phyloP scores from a whole-genome alignment of 2,113 vertebrate species.

The Dipodomys ordii region DNA sequence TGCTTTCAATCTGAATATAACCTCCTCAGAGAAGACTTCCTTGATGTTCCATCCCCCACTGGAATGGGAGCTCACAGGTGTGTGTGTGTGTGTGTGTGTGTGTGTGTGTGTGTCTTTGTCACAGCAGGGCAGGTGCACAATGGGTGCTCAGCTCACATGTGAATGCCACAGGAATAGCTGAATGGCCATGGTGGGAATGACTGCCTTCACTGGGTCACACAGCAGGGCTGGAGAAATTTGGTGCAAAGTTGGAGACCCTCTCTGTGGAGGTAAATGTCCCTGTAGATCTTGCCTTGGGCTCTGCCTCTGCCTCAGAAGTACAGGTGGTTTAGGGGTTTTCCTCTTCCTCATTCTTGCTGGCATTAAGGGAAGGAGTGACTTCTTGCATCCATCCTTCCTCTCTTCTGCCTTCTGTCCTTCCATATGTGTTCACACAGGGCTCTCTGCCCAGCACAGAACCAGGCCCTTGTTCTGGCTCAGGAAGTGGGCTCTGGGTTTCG shows the following conservation, averaged over 20 bases:
- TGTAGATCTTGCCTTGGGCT: not conserved
- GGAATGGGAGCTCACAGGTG: not conserved
- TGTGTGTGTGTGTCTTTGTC: not conserved
- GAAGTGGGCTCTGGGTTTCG: not conserved
- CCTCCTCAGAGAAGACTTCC: conserved; percentile 22
- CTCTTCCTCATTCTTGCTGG: not conserved
- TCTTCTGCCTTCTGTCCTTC: not conserved
- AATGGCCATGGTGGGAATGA: not conserved
- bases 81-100: too few relatives aligned
- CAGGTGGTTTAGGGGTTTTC: not conserved
- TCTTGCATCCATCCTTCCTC: not conserved
- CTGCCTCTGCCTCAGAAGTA: too few relatives aligned
- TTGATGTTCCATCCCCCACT: not conserved
- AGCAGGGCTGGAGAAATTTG: not conserved
- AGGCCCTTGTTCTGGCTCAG: not conserved
- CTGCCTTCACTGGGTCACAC: not conserved
- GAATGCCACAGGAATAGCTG: not conserved
- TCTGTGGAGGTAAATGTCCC: not conserved
- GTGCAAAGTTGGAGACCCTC: not conserved
- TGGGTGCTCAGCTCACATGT: not conserved
- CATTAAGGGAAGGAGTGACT: not conserved
- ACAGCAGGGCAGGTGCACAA: not conserved
- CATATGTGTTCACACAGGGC: not conserved
- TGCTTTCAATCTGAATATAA: not conserved
- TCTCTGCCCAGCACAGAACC: not conserved